A percentile compares a stretch with the other conserved stretches of the same genome.
Conservation (phyloP, 1,140 invertebrate genomes). For the Drosophila miranda region DNA sequence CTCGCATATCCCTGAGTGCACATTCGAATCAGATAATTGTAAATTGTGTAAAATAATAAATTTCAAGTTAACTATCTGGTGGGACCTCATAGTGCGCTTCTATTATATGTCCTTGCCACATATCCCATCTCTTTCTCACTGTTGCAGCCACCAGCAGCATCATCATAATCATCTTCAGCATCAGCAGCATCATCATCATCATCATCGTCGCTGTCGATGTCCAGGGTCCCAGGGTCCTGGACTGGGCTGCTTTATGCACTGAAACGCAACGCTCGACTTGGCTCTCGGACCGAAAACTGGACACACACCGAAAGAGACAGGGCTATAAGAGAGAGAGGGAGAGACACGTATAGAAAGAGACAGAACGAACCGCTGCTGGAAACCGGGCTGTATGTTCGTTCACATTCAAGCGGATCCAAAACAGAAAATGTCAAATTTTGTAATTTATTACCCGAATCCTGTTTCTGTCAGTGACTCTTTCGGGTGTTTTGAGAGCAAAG, state of each 20-base stretch:
- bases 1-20: constrained; percentile 42
- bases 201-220: constrained; percentile 32
- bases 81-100: constrained; percentile 71
- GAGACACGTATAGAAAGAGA: background rate
- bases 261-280: constrained; percentile 43
- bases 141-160: constrained; percentile 27
- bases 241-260: constrained; percentile 47
- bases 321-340: constrained; percentile 5
- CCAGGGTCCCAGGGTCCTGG: constrained; percentile 26
- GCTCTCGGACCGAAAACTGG: constrained; percentile 35
- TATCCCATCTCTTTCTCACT: background rate
- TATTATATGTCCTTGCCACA: constrained; percentile 37
- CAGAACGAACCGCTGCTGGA: constrained; percentile 21
- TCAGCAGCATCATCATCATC: constrained; percentile 10
- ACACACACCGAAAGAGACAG: constrained; percentile 43
- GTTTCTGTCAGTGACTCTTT: constrained; percentile 81
- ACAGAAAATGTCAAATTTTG: constrained; percentile 82
- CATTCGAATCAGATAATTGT: constrained; percentile 81
- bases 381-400: constrained; percentile 12
- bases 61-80: constrained; percentile 76
- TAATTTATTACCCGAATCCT: constrained; percentile 82
- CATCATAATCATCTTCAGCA: constrained; percentile 14
- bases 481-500: constrained; percentile 44
- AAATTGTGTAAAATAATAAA: constrained; percentile 81
- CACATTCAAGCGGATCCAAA: constrained; percentile 80